Evolutionary conservation across 2,113 vertebrate species (phyloP), one percentile per base, ranked within the genome.

Genomic region (Lophotis ruficrista): DNA sequence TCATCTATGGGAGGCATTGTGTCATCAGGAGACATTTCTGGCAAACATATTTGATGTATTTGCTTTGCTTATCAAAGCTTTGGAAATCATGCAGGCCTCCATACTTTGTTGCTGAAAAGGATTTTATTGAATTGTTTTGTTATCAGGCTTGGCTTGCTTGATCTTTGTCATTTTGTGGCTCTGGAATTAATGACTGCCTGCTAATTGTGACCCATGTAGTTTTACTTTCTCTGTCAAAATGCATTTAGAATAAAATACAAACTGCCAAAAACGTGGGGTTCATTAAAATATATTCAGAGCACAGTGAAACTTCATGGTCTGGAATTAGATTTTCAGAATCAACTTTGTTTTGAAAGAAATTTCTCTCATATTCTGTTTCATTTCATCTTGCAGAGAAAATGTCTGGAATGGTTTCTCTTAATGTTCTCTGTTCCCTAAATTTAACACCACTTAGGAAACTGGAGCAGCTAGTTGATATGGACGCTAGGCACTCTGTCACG

Each of bases 291-390:
- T 56, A 58, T 9, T 41, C 12, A 16, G 51, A 92, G 31, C 30
- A 86, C 62, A 71, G 31, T 75, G 83, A 50, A 92, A 89, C 16
- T 30, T 91, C n/a, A 23, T 70, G 31, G 10, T 62, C 30, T 23
- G 7, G 37, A 94, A 89, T 61, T 83, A 53, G 4, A 4, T 56
- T 89, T 90, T 72, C 73, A 78, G 83, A 80, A 68, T 77, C 30
- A 62, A 27, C 10, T 91, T 73, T 70, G 6, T 37, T 90, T 82
- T 70, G 27, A 86, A 95, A 85, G 33, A 77, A 86, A 48, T n/a
- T 4, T 70, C 43, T 83, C 30, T 82, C 25, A 50, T 53, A 50
- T 7, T 65, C 12, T 41, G 23, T 85, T 83, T 66, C 14, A 30
- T 92, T 91, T 87, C 16, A 15, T 79, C 20, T 37, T 83, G 41